Evolutionary conservation across 1,140 invertebrate genomes (phyloP), one percentile per base, ranked within the genome.

Genomic region (Fopius arisanus): DNA sequence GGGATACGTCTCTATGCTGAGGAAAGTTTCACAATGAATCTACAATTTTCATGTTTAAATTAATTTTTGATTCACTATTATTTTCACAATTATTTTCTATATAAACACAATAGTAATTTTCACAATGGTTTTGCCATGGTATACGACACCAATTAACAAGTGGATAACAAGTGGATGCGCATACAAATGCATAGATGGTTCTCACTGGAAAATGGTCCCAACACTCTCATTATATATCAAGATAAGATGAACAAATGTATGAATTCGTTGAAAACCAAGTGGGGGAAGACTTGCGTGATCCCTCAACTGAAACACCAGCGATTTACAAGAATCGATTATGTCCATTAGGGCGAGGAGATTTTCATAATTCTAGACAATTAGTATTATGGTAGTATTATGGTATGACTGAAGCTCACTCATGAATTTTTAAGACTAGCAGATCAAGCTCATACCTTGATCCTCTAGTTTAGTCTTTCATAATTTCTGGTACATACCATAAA

Each of bases 1-100:
- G 68, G 78, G 71, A 41, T 79, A 79, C 43, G 67, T 79, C 21
- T 79, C 77, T 19, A 73, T 79, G 14, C 70, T 79, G 10, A 37
- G 75, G 66, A 79, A 59, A 59, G 54, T 59, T 23, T 59, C 54
- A 12, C 19, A 23, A 19, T 59, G 19, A 59, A 28, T 21, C 23
- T 59, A 19, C 43, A 48, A 43, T n/a, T 43, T 21, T 21, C 12
- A 59, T 59, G 23, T 59, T 6, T 23, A n/a, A 59, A 26, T 26
- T 59, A 4, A 26, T 59, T 6, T 26, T 51, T 51, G 14, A 51
- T n/a, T 19, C 19, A 51, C n/a, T n/a, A n/a, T n/a, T n/a, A n/a
- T n/a, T n/a, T n/a, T n/a, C n/a, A n/a, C n/a, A 51, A 51, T 14
- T 51, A 51, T 51, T 51, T 51, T 51, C 43, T 37, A 37, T 37